Base-by-base conservation (phyloP, 2,888 invertebrate genomes). In the Chirona hameri region DNA sequence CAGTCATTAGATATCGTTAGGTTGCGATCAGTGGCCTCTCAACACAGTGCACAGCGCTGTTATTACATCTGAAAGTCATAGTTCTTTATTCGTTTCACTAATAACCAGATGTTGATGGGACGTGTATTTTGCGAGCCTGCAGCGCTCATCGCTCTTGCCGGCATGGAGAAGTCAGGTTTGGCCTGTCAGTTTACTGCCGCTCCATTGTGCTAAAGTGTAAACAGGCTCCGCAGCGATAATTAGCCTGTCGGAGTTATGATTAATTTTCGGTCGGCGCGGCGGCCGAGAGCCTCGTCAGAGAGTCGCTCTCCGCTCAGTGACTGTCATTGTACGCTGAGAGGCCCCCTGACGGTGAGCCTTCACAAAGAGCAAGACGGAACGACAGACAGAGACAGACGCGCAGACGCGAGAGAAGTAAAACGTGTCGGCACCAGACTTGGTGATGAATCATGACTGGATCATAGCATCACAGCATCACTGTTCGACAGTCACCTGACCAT, bases 1-100 rank as follows among this genome's bases (percentile, higher is more conserved):
- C 46, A 12, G 76, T 76, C 76, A 76, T 76, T 46, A n/a, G 76
- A 46, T 46, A 76, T 76, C 76, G 76, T 76, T 76, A 76, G 46
- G 24, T 14, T 1, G 76, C 10, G 24, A 46, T 46, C n/a, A n/a
- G 24, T 18, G 29, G 46, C 10, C 39, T 76, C 46, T 76, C 46
- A 39, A 21, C 76, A 76, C 76, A 1, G n/a, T 39, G 39, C 24
- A 24, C 76, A 0, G 39, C 39, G 24, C 39, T 21, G 39, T 46
- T 76, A 39, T 46, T 46, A 76, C 46, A 46, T 76, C 18, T 76
- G 76, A 76, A 76, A 76, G 76, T 76, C 76, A 76, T 76, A 76
- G 24, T 76, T 76, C 76, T 76, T 46, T 76, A 76, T 76, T 76
- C 76, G 76, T 76, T 46, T 76, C 39, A 46, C 24, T 76, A 76